Percentiles rank a stretch among this genome's conserved stretches.
Conservation (phyloP, 2,888 invertebrate genomes). For the Trimorus sp. region DNA sequence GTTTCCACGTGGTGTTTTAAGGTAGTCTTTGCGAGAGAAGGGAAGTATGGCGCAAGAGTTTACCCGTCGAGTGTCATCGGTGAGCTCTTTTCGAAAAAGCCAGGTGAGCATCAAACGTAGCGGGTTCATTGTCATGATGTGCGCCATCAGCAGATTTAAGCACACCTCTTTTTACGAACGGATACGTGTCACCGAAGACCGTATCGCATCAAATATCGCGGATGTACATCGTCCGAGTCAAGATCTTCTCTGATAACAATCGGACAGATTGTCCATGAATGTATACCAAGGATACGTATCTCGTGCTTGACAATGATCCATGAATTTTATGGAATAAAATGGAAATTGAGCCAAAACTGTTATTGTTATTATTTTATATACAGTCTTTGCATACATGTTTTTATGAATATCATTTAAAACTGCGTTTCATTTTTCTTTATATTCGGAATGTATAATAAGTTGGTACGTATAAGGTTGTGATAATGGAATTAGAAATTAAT, state of each 20-base stretch:
- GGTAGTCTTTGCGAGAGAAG: constrained; percentile 27
- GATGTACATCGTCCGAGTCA: constrained; percentile 62
- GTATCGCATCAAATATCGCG: constrained; percentile 65
- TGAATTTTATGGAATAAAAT: no score
- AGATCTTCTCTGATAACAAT: constrained; percentile 56
- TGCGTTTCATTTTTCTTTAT: no score
- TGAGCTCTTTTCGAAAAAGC: constrained; percentile 70
- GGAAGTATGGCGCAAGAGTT: constrained; percentile 55
- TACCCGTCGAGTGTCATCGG: constrained; percentile 62
- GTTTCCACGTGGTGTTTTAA: constrained; percentile 48
- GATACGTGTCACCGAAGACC: constrained; percentile 70
- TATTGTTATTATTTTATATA: no score
- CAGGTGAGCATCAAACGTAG: constrained; percentile 78
- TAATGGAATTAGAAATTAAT: no score
- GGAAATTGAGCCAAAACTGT: no score
- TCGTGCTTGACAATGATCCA: no score
- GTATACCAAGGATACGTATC: not conserved
- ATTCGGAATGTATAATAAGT: no score
- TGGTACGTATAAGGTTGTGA: no score
- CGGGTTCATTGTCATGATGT: constrained; percentile 75
- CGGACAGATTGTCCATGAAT: constrained; percentile 22
- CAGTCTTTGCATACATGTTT: no score
- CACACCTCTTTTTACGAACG: constrained; percentile 64
- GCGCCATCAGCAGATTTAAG: constrained; percentile 79
- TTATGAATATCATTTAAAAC: no score